Evolutionary conservation across 2,797 vertebrate genomes (phyloP).

Genomic region (Bucorvus abyssinicus): DNA sequence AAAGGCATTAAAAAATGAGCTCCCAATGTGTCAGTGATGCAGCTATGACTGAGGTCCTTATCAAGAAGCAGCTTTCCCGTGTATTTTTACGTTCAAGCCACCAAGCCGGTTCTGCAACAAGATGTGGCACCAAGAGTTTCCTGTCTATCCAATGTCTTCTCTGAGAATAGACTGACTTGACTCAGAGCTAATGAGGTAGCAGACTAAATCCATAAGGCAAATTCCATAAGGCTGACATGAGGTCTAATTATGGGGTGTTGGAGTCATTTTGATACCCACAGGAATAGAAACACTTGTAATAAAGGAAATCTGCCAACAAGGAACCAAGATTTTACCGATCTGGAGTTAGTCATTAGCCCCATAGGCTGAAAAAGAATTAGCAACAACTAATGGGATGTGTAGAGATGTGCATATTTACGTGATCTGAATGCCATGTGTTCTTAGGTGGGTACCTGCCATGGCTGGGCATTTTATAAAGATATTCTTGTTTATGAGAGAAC

Average conservation of each 20-base stretch:
- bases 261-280: constrained; percentile 48
- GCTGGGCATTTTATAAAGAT: not conserved
- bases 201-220: constrained; percentile 44
- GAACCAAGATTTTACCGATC: constrained; percentile 47
- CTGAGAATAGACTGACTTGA: constrained; percentile 4
- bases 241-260: constrained; percentile 50
- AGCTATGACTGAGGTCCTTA: constrained; percentile 21
- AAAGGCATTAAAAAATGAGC: not conserved
- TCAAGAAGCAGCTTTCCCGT: constrained; percentile 11
- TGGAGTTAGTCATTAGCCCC: constrained; percentile 20
- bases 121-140: constrained; percentile 23
- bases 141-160: constrained; percentile 14
- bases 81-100: not conserved
- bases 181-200: constrained; percentile 27
- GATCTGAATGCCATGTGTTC: not conserved
- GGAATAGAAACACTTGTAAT: constrained; percentile 25
- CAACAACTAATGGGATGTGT: not conserved
- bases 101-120: constrained; percentile 30
- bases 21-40: not conserved
- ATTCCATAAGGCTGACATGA: constrained; percentile 38
- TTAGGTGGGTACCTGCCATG: not conserved
- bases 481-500: not conserved
- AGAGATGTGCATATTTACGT: not conserved
- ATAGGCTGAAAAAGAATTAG: constrained; percentile 41
- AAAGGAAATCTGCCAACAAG: constrained; percentile 42